These are phyloP conservation scores for Poecilia latipinna DNA, from an alignment of 2,113 vertebrate species.

Conservation along the genomic window DNA sequence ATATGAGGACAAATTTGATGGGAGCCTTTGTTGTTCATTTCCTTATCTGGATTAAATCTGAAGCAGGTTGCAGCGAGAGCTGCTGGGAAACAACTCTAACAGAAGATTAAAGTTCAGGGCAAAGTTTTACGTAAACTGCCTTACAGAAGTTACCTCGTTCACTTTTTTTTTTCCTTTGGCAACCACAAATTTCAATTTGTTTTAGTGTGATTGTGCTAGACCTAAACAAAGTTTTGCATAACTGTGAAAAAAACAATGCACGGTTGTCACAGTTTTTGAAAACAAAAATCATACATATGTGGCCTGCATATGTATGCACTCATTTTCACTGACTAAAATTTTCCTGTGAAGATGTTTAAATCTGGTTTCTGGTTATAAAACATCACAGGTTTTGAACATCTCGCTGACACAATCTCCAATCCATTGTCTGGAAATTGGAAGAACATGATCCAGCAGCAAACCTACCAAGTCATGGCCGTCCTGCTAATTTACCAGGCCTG, in stretches of 20 bases:
- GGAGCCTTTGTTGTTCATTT: neutral
- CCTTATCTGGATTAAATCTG: neutral
- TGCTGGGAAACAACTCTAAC: neutral
- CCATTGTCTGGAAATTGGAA: neutral
- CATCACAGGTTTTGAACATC: neutral
- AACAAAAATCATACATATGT: neutral
- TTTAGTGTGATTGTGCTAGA: neutral
- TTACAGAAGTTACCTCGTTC: neutral
- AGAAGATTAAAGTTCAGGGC: neutral
- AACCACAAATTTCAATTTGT: neutral
- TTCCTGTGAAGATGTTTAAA: no score
- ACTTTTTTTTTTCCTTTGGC: neutral
- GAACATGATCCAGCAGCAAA: neutral
- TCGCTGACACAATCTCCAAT: neutral
- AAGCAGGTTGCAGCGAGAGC: slow-evolving; percentile 18
- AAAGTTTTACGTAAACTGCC: neutral
- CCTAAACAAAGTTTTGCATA: neutral
- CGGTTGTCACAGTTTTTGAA: neutral
- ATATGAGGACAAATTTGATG: neutral
- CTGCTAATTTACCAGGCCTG: neutral
- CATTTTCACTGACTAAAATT: neutral
- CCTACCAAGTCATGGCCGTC: neutral
- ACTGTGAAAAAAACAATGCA: neutral
- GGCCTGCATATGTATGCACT: neutral
- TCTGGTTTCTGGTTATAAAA: neutral